Conservation (phyloP, 2,797 vertebrate genomes). For the Microhierax caerulescens region DNA sequence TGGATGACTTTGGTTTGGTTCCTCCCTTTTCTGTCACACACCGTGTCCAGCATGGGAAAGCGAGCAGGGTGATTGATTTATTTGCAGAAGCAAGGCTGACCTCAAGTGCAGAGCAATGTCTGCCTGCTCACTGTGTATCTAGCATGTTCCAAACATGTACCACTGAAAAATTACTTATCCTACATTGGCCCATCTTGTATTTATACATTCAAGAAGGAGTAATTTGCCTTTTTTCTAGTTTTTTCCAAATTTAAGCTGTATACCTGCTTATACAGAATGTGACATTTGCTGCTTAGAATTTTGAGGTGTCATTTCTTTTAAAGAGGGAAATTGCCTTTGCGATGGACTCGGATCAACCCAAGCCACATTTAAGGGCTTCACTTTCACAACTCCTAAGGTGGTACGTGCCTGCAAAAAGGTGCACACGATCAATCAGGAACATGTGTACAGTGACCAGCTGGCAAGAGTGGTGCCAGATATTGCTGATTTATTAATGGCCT, state of each 20-base stretch:
- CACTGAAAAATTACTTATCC: background rate
- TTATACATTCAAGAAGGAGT: background rate
- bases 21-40: background rate
- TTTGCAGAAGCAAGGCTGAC: background rate
- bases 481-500: background rate
- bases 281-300: background rate
- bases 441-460: background rate
- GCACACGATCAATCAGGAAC: background rate
- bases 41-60: fast-evolving
- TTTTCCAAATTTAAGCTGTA: background rate
- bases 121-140: background rate
- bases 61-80: fast-evolving
- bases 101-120: background rate
- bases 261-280: background rate
- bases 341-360: background rate
- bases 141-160: fast-evolving
- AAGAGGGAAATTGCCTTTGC: background rate
- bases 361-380: background rate
- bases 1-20: background rate
- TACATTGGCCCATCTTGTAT: background rate
- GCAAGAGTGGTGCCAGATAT: background rate
- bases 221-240: background rate
- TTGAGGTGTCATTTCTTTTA: background rate
- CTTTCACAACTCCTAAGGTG: background rate
- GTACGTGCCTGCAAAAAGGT: background rate